Evolutionary conservation across 2,888 invertebrate genomes (phyloP).

Genomic region (Hedya salicella): DNA sequence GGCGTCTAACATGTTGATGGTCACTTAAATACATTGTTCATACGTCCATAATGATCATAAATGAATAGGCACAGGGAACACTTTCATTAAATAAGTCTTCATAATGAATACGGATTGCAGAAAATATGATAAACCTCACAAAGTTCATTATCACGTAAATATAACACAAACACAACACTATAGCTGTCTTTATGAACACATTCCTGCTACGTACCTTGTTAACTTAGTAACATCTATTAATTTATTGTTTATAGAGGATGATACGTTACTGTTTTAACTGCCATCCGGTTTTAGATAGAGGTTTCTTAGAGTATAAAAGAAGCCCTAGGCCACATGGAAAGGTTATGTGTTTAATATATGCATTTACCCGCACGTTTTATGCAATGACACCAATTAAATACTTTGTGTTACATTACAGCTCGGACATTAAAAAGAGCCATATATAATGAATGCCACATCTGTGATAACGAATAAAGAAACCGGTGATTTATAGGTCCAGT

Average conservation of each 20-base stretch:
- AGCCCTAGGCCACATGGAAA: slow-evolving; percentile 11
- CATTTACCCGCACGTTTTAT: slow-evolving; percentile 10
- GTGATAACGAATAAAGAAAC: neutral
- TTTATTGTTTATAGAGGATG: neutral
- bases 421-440: neutral
- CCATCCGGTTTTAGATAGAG: slow-evolving; percentile 6
- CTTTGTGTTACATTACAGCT: neutral
- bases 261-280: neutral
- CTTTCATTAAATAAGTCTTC: neutral
- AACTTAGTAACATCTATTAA: neutral
- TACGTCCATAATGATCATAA: too few relatives aligned
- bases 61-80: too few relatives aligned
- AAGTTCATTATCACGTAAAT: slow-evolving; percentile 4
- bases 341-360: slow-evolving; percentile 15
- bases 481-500: too few relatives aligned
- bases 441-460: neutral
- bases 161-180: slow-evolving; percentile 11
- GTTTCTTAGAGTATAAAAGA: slow-evolving; percentile 14
- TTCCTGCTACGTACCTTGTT: neutral
- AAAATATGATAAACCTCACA: neutral
- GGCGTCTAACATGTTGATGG: too few relatives aligned
- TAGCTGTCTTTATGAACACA: neutral
- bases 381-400: slow-evolving; percentile 5
- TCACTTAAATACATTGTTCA: too few relatives aligned
- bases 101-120: neutral